phyloP scores from a whole-genome alignment of 2,113 vertebrate genomes.

The Salvator merianae region DNA sequence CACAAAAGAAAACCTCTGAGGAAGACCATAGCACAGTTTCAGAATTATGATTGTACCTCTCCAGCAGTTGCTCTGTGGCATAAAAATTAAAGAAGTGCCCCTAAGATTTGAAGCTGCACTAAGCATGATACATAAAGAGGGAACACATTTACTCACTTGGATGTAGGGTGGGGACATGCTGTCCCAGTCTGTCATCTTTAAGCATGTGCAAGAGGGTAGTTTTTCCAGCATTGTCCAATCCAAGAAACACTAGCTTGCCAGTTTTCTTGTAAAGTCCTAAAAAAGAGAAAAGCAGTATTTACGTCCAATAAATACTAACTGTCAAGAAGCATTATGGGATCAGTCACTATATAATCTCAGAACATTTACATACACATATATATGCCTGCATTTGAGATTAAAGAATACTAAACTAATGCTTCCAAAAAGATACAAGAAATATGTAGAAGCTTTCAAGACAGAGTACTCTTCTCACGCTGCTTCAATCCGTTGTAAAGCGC shows the following conservation, averaged over 20 bases:
- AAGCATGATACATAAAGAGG: background rate
- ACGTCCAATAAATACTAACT: constrained; percentile 15
- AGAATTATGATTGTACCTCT: background rate
- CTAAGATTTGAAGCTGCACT: background rate
- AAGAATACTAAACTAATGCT: background rate
- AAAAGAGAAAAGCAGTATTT: constrained; percentile 44
- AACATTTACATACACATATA: background rate
- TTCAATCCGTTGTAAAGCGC: background rate
- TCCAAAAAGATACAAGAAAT: background rate
- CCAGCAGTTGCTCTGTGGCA: background rate
- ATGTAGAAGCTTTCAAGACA: background rate
- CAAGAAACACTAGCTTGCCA: constrained; percentile 97
- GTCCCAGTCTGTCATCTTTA: constrained; percentile 97
- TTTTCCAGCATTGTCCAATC: constrained; percentile 98
- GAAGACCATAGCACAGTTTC: accelerated
- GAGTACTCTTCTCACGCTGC: background rate
- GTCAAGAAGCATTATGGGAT: background rate
- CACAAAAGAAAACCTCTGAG: background rate
- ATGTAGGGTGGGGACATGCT: constrained; percentile 95
- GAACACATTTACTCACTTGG: constrained; percentile 86
- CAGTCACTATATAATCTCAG: background rate
- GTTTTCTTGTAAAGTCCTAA: constrained; percentile 98
- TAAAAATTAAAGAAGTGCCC: constrained; percentile 13
- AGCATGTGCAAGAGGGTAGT: constrained; percentile 98
- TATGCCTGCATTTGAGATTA: background rate